Evolutionary conservation across 1,140 invertebrate species (phyloP).

Genomic region (Aplysia californica): DNA sequence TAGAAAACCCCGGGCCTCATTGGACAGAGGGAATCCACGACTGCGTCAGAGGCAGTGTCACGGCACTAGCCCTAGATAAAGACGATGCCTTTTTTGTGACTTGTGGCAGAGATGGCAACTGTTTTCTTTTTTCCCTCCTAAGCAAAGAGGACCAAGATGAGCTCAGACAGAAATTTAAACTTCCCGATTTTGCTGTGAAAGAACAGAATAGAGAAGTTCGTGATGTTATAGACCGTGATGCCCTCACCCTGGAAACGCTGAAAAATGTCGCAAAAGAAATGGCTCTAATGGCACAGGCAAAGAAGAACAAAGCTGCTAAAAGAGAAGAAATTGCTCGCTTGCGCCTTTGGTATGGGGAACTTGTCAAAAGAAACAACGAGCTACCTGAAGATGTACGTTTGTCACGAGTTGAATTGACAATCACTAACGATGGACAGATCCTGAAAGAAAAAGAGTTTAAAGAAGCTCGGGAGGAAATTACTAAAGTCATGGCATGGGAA

Average conservation of each 20-base stretch:
- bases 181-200: background rate
- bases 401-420: background rate
- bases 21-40: constrained; percentile 27
- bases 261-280: constrained; percentile 24
- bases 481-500: constrained; percentile 10
- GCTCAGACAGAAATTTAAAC: background rate
- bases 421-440: background rate
- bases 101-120: constrained; percentile 29
- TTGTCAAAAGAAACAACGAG: constrained; percentile 17
- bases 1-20: background rate
- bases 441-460: background rate
- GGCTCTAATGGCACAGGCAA: constrained; percentile 17
- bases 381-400: constrained; percentile 7
- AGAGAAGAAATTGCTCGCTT: constrained; percentile 17
- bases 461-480: background rate
- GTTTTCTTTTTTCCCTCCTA: constrained; percentile 25
- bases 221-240: constrained; percentile 1
- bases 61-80: constrained; percentile 11
- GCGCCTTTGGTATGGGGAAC: background rate
- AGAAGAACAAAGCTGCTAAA: constrained; percentile 20
- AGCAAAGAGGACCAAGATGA: background rate
- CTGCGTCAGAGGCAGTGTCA: constrained; percentile 11
- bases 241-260: constrained; percentile 14
- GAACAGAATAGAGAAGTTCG: background rate
- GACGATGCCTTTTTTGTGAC: constrained; percentile 23